A percentile compares a stretch with the other conserved stretches of the same genome.
These are phyloP conservation scores for Isaurus tuberculatus DNA, from an alignment of 92 coral and sea anemone genomes.

Conservation along the genomic window DNA sequence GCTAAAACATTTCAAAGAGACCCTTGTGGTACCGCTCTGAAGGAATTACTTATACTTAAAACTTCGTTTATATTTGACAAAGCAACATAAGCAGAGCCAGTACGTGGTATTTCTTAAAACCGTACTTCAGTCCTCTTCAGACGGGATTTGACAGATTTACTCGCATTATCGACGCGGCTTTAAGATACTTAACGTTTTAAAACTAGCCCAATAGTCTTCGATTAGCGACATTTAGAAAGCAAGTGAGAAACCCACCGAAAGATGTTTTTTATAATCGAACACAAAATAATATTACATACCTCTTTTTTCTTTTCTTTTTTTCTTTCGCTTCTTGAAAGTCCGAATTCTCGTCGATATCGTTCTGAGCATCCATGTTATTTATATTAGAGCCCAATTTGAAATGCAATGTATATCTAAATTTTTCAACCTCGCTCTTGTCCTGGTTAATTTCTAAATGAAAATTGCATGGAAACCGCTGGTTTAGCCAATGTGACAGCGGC, in stretches of 20 bases:
- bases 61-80: too few species aligned
- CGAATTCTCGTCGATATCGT: neutral
- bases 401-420: neutral
- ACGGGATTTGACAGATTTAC: too few species aligned
- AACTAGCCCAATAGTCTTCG: too few species aligned
- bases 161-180: too few species aligned
- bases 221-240: neutral
- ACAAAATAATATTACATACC: slow-evolving; percentile 15
- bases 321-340: slow-evolving; percentile 17
- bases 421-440: neutral
- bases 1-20: neutral
- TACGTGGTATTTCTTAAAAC: too few species aligned
- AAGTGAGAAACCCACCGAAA: neutral
- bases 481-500: neutral
- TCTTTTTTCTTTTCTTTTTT: slow-evolving; percentile 37
- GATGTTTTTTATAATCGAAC: neutral
- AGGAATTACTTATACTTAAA: neutral
- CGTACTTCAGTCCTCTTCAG: too few species aligned
- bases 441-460: neutral
- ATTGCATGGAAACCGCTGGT: neutral
- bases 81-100: too few species aligned
- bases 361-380: slow-evolving; percentile 11
- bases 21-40: neutral
- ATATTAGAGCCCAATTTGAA: too few species aligned
- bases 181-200: too few species aligned